Base-by-base conservation (phyloP, 2,797 vertebrate genomes). In the Momotus momota region DNA sequence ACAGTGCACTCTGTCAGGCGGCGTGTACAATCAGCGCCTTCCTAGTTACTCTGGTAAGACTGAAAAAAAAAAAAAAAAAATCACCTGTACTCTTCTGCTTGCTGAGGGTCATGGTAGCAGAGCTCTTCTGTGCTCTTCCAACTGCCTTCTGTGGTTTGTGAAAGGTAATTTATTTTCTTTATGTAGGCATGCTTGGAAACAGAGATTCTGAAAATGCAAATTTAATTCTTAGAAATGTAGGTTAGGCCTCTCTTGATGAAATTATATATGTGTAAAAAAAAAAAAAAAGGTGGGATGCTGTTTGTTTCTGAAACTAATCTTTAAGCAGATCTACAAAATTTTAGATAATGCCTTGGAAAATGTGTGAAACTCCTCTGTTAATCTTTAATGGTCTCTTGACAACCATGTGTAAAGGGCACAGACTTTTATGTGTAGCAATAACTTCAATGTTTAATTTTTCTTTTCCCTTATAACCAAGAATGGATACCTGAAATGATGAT, bases 21-120 rank as follows among this genome's bases (percentile, higher is more conserved):
- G 99, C 99, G 6, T 98, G 99, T 97, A 99, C 99, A 97, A 99
- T 99, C 98, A 99, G 99, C 98, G 98, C 99, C 96, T 99, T 99
- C 97, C 98, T 99, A 15, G 98, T 99, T 98, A 99, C 99, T 55
- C 98, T 99, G 99, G 99, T 99, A 94, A 98, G 99, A 79, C 41
- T 62, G 41, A 54, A 27, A 35, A 12, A 61, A 67, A 43, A 69
- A 60, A 27, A 35, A 35, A 35, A 35, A 35, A 35, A 35, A 35
- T 35, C 35, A 35, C 57, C 41, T 40, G 1, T 27, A 5, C 64
- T 49, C 64, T 80, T 54, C 48, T 89, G 2, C 45, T 41, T 55
- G 14, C 19, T 60, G 23, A 31, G 19, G 11, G 20, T 74, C 1
- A 23, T 33, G 14, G 43, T 38, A 16, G 9, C 49, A 33, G 51